phyloP scores from a whole-genome alignment of 2,797 vertebrate species.

The Cirrhinus molitorella region DNA sequence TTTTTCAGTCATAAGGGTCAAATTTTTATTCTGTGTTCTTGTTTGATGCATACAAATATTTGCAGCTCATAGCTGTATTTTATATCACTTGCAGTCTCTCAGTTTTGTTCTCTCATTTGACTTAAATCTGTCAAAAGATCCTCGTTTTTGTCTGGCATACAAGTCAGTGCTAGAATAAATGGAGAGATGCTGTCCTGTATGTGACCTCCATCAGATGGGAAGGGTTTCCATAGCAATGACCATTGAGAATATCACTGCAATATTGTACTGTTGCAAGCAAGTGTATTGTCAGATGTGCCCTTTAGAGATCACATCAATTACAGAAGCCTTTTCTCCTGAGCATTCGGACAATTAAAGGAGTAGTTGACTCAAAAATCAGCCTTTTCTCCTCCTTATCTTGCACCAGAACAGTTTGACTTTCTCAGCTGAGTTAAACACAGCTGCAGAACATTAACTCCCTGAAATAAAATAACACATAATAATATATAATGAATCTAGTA shows the following conservation, averaged over 20 bases:
- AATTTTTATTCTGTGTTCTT: no score
- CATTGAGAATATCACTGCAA: slow-evolving; percentile 23
- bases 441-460: no score
- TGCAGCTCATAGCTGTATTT: neutral
- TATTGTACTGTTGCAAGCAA: slow-evolving; percentile 11
- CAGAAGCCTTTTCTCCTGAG: neutral
- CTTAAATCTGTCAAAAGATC: neutral
- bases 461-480: no score
- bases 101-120: no score
- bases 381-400: neutral
- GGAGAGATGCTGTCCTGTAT: neutral
- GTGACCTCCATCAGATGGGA: slow-evolving; percentile 20
- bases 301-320: slow-evolving; percentile 9
- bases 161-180: slow-evolving; percentile 11
- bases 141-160: neutral
- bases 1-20: no score
- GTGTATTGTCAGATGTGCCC: slow-evolving; percentile 23
- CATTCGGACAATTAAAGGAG: neutral
- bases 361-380: neutral
- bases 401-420: neutral
- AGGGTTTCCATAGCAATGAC: slow-evolving; percentile 33
- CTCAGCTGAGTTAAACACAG: no score
- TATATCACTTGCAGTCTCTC: neutral
- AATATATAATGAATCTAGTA: no score
- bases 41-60: neutral